These are phyloP conservation scores for Sebastiscus albofasciatus DNA, from an alignment of 2,797 vertebrate genomes.

Conservation along the genomic window DNA sequence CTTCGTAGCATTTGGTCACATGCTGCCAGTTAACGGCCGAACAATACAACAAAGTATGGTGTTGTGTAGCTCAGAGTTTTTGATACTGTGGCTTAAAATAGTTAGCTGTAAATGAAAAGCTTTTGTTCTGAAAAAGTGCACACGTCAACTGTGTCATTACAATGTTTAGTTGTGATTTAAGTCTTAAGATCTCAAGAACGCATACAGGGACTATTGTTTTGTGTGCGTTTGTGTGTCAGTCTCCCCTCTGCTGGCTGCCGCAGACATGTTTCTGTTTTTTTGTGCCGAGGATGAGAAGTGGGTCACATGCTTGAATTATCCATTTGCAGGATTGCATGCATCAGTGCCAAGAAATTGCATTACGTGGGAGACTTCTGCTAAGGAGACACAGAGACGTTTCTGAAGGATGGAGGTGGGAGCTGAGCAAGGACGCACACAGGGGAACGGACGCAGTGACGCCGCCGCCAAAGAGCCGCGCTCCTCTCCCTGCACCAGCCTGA, in stretches of 20 bases:
- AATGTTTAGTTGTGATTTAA: slow-evolving; percentile 7
- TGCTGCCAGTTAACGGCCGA: slow-evolving; percentile 20
- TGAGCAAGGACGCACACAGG: slow-evolving; percentile 51
- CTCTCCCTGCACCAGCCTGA: slow-evolving; percentile 69
- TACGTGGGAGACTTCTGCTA: slow-evolving; percentile 67
- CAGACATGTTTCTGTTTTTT: slow-evolving; percentile 52
- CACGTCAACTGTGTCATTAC: not conserved
- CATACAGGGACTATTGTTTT: slow-evolving; percentile 5
- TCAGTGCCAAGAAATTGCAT: slow-evolving; percentile 74
- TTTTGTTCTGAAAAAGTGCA: slow-evolving; percentile 14
- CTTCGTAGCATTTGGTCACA: slow-evolving; percentile 31
- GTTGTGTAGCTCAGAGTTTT: slow-evolving; percentile 12
- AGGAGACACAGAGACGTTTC: slow-evolving; percentile 55
- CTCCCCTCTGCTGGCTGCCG: slow-evolving; percentile 15
- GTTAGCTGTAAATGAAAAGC: slow-evolving; percentile 2
- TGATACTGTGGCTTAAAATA: slow-evolving; percentile 16
- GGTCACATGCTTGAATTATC: slow-evolving; percentile 83
- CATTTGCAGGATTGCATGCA: slow-evolving; percentile 80
- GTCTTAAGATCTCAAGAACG: slow-evolving; percentile 9
- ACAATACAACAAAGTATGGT: slow-evolving; percentile 3
- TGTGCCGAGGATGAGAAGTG: slow-evolving; percentile 68
- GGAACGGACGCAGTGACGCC: slow-evolving; percentile 62
- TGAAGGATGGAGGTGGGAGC: slow-evolving; percentile 71
- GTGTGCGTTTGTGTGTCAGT: slow-evolving; percentile 27
- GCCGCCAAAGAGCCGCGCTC: slow-evolving; percentile 26